phyloP scores from a whole-genome alignment of 64 coral and sea anemone species.

The Montipora cactus region DNA sequence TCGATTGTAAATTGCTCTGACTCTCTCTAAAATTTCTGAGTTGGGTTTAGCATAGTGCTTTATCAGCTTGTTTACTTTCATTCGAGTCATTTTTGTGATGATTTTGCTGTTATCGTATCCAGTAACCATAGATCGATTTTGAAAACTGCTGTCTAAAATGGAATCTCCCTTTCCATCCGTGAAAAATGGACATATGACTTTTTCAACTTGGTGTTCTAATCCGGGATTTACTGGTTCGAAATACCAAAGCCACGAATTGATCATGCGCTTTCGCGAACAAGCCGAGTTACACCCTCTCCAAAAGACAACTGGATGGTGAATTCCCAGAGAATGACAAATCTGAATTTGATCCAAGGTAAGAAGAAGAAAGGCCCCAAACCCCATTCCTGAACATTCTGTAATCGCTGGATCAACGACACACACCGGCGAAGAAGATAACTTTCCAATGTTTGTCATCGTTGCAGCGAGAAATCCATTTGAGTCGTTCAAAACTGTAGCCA shows the following conservation, averaged over 20 bases:
- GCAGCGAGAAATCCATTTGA: background rate
- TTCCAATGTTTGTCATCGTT: background rate
- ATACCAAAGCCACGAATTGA: slow-evolving; percentile 89
- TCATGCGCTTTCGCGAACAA: slow-evolving; percentile 43
- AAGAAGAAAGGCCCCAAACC: slow-evolving; percentile 52
- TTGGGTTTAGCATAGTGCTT: slow-evolving; percentile 47
- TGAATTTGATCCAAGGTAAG: slow-evolving; percentile 65
- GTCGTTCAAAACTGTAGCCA: too few species aligned
- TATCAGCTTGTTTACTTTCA: slow-evolving; percentile 60
- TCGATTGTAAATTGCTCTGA: slow-evolving; percentile 51
- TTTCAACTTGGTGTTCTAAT: slow-evolving; percentile 60
- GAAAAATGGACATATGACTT: slow-evolving; percentile 40
- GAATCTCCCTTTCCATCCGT: background rate
- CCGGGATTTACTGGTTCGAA: slow-evolving; percentile 77
- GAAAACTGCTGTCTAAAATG: slow-evolving; percentile 60
- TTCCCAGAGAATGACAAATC: slow-evolving; percentile 38
- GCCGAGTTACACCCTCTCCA: slow-evolving; percentile 71
- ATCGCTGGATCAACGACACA: slow-evolving; percentile 72
- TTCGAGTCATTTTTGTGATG: slow-evolving; percentile 48
- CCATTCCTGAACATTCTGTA: slow-evolving; percentile 39
- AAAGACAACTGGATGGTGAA: slow-evolving; percentile 46
- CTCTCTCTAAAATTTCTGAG: slow-evolving; percentile 13
- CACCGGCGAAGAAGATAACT: background rate
- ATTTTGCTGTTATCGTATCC: slow-evolving; percentile 9
- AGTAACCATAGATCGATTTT: slow-evolving; percentile 17